These are phyloP conservation scores for human (Homo sapiens) DNA, from an alignment of 2,113 vertebrate species.

Conservation along the genomic window GRCh38 chr11:13262501-13263000, in stretches of 20 bases:
- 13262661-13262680: background rate
- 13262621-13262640: background rate
- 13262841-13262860: background rate
- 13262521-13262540: background rate
- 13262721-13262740: background rate
- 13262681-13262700: background rate
- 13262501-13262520: background rate
- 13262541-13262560: background rate
- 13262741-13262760: background rate
- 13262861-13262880: background rate
- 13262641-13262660: background rate
- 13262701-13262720: slow-evolving; percentile 39
- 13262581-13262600: background rate
- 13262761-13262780: background rate
- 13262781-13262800: background rate
- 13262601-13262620: background rate
- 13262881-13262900: background rate
- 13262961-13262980: background rate
- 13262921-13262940: background rate
- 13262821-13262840: background rate
- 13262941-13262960: background rate
- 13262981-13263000: background rate
- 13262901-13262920: background rate
- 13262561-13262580: background rate
- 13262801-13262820: background rate